Conservation (phyloP, 2,797 vertebrate species). For the Chanos chanos region DNA sequence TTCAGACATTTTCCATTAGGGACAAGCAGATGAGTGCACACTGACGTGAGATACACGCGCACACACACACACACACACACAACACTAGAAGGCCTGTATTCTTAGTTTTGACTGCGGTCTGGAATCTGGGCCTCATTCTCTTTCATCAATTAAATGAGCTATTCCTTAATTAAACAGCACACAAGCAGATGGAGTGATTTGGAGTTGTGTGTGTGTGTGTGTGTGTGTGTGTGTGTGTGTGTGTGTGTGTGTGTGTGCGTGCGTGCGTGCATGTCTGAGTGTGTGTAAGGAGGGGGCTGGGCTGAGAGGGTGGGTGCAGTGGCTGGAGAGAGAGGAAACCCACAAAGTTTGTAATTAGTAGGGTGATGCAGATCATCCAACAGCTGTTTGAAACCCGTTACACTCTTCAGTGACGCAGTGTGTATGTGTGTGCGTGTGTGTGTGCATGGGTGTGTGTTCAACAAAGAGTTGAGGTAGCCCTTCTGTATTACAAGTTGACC, state of each 20-base stretch:
- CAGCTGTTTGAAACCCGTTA: slow-evolving; percentile 63
- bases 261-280: neutral
- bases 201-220: slow-evolving; percentile 30
- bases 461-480: no score
- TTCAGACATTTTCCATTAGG: no score
- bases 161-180: slow-evolving; percentile 59
- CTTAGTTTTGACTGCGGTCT: slow-evolving; percentile 46
- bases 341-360: slow-evolving; percentile 68
- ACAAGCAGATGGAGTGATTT: slow-evolving; percentile 60
- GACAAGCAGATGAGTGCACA: no score
- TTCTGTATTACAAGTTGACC: no score
- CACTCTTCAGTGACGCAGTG: no score
- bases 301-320: neutral
- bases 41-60: neutral
- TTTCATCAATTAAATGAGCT: slow-evolving; percentile 66
- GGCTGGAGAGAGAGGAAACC: slow-evolving; percentile 36
- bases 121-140: slow-evolving; percentile 51
- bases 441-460: no score
- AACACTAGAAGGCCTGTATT: slow-evolving; percentile 21
- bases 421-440: no score
- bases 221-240: slow-evolving; percentile 14
- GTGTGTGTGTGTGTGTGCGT: neutral
- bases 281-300: neutral
- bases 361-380: slow-evolving; percentile 54
- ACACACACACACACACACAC: neutral